phyloP scores from a whole-genome alignment of 2,888 invertebrate species.

The Coleophora deauratella region DNA sequence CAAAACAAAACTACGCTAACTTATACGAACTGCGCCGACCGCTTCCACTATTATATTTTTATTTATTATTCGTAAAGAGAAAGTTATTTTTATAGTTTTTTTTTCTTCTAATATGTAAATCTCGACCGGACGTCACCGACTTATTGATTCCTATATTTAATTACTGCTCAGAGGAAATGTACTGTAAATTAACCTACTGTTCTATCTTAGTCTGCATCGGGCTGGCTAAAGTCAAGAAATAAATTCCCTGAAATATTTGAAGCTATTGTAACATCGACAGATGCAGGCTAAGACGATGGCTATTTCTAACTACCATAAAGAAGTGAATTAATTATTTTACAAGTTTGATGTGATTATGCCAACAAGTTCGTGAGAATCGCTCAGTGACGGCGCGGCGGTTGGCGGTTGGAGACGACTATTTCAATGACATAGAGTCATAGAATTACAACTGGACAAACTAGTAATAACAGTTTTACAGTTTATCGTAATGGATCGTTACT shows the following conservation, averaged over 20 bases:
- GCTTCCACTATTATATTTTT: constrained; percentile 42
- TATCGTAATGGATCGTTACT: too few relatives aligned
- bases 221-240: neutral
- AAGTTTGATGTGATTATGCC: neutral
- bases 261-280: too few relatives aligned
- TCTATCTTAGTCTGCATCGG: constrained; percentile 31
- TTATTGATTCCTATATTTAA: constrained; percentile 47
- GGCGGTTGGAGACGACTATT: neutral
- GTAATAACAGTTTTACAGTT: too few relatives aligned
- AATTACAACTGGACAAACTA: too few relatives aligned
- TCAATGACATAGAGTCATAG: too few relatives aligned
- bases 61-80: constrained; percentile 54
- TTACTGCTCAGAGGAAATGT: constrained; percentile 46
- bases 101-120: constrained; percentile 54
- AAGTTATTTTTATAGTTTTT: constrained; percentile 52
- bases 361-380: neutral
- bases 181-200: constrained; percentile 47
- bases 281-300: constrained; percentile 2
- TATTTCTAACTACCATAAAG: constrained; percentile 6
- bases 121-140: constrained; percentile 63
- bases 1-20: constrained; percentile 38
- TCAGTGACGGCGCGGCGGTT: constrained; percentile 6
- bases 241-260: too few relatives aligned
- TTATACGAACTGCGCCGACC: constrained; percentile 24
- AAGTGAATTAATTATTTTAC: constrained; percentile 4